Conservation (phyloP, 2,113 vertebrate genomes). For the Chloebia gouldiae region DNA sequence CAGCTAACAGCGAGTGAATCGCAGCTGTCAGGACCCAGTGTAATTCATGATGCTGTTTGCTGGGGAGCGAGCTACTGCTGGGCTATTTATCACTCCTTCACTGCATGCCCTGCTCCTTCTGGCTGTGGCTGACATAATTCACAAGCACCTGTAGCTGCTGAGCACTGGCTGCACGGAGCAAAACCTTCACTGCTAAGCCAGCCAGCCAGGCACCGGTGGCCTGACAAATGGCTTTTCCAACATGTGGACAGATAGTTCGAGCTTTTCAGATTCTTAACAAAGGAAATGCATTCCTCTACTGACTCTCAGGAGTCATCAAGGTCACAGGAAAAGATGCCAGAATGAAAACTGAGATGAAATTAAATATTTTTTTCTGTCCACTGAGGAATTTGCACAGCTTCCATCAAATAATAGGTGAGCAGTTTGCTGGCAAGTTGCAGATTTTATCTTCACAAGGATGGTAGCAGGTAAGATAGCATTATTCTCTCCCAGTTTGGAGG, state of each 20-base stretch:
- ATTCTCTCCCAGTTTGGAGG: background rate
- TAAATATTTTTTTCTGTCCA: background rate
- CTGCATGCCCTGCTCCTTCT: background rate
- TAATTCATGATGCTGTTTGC: background rate
- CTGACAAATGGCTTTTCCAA: conserved; percentile 37
- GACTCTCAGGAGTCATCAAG: conserved; percentile 52
- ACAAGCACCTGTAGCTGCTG: conserved; percentile 15
- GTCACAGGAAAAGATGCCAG: conserved; percentile 55
- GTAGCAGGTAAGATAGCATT: background rate
- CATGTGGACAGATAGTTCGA: background rate
- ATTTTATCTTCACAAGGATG: conserved; percentile 32
- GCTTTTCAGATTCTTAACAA: conserved; percentile 43
- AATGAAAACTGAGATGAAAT: conserved; percentile 22
- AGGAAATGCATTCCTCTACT: conserved; percentile 36
- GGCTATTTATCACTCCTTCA: background rate
- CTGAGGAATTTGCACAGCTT: background rate
- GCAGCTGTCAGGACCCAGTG: background rate
- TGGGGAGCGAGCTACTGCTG: background rate
- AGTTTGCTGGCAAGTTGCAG: conserved; percentile 43
- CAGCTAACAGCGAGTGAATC: background rate
- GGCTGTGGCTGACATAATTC: background rate
- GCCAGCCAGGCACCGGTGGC: background rate
- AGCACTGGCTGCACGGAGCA: background rate
- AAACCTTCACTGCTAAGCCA: rapidly evolving
- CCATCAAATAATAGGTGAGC: background rate